Evolutionary conservation across 2,113 vertebrate species (phyloP), one percentile per base, ranked within the genome.

Genomic region (Corydoras maculifer): DNA sequence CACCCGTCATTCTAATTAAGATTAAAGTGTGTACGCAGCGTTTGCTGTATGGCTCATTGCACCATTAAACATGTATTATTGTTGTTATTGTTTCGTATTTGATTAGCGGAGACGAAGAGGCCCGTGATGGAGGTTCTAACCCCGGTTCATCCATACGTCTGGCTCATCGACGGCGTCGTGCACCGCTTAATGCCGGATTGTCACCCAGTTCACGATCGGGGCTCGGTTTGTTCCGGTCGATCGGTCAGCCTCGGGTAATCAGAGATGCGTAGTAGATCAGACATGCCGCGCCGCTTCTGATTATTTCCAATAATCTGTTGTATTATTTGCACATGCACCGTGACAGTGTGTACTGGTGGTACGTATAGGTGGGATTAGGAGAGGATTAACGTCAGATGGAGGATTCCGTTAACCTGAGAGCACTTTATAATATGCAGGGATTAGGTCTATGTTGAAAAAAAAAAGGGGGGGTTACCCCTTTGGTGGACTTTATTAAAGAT

Each of bases 221-320:
- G n/a, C 13, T 70, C 62, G 57, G 74, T 67, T 66, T 74, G 72
- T 71, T 53, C 43, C 49, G 43, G 51, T 49, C 43, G 68, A 70
- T 62, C 53, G 63, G 63, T 78, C 63, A 63, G 68, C 58, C 61
- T 66, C 62, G 76, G 49, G 62, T 68, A 70, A 78, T 74, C 65
- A 55, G 29, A 58, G 29, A 48, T 63, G 67, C 15, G 69, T 68
- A 35, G 58, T 77, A 77, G 72, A 74, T 78, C 74, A 78, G 76
- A 67, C 58, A 74, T 29, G 68, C 58, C 8, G 58, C 63, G 70
- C 30, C 70, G 63, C 35, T 65, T 54, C n/a, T 32, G 58, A 54
- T 70, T 60, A 74, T 62, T 70, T 62, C 29, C 35, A 70, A 13
- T 32, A 74, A 74, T 70, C 64, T 67, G 30, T 54, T 62, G 61